These are phyloP conservation scores for Myotis vivesi DNA, from an alignment of 2,797 vertebrate species.

Conservation along the genomic window DNA sequence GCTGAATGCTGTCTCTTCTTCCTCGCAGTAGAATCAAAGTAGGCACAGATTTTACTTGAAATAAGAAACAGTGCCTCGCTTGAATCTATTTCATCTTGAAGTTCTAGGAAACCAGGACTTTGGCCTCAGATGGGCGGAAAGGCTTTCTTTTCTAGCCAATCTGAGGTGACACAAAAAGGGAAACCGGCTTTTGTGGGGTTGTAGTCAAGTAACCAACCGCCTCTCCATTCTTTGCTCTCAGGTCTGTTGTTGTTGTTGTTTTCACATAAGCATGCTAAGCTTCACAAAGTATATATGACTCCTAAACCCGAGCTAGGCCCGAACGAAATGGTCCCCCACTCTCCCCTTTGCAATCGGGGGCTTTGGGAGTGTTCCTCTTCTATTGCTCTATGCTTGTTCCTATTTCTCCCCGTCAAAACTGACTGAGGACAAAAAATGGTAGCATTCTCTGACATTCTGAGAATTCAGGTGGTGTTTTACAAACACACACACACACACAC, in stretches of 20 bases:
- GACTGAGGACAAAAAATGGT: neutral
- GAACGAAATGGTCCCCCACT: neutral
- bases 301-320: neutral
- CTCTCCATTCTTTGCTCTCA: neutral
- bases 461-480: neutral
- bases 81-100: neutral
- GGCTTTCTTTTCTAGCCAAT: neutral
- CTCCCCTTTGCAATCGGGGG: rapidly evolving
- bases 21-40: neutral
- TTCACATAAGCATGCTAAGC: neutral
- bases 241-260: neutral
- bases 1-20: neutral
- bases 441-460: neutral
- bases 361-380: neutral
- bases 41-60: neutral
- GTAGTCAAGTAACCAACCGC: neutral
- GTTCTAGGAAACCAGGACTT: neutral
- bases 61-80: neutral
- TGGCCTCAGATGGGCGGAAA: neutral
- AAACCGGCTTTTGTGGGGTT: neutral
- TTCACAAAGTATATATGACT: neutral
- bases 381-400: neutral
- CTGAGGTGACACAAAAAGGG: neutral
- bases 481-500: neutral
- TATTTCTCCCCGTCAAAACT: neutral